Evolutionary conservation across 2,797 vertebrate species (phyloP).

Genomic region (Rhodeus uyekii): DNA sequence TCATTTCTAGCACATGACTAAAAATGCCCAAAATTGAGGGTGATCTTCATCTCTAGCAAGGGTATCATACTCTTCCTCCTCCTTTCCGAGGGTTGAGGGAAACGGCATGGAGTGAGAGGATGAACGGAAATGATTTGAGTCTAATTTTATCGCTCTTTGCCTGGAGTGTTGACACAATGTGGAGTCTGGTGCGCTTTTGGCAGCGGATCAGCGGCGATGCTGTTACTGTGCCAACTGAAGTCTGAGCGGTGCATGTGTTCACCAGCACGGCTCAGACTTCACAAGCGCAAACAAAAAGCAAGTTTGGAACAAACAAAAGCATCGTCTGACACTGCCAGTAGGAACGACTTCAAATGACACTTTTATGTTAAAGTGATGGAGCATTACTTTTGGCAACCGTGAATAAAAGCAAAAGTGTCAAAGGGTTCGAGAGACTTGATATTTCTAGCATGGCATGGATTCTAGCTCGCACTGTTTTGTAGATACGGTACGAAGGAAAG

Average conservation of each 20-base stretch:
- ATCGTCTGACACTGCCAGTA: neutral
- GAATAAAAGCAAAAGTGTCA: conserved; percentile 17
- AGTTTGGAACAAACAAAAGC: conserved; percentile 30
- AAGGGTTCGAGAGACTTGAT: conserved; percentile 39
- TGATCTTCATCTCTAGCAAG: conserved; percentile 20
- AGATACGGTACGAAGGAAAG: conserved; percentile 56
- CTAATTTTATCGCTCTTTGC: conserved; percentile 52
- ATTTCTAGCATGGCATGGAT: conserved; percentile 55
- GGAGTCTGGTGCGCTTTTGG: conserved; percentile 31
- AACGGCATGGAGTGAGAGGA: conserved; percentile 26
- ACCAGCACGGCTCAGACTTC: conserved; percentile 25
- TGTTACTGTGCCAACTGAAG: conserved; percentile 41
- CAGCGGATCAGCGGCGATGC: conserved; percentile 36
- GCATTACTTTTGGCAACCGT: conserved; percentile 15
- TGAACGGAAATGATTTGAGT: conserved; percentile 47
- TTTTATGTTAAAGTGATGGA: conserved; percentile 8
- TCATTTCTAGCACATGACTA: neutral
- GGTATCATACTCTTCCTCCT: conserved; percentile 21
- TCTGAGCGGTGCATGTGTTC: conserved; percentile 50
- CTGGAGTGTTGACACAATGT: conserved; percentile 44
- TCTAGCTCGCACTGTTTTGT: conserved; percentile 55
- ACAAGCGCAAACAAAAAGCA: conserved; percentile 28
- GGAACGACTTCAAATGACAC: conserved; percentile 10
- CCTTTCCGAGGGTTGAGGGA: conserved; percentile 4
- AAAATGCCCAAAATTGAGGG: neutral